phyloP scores from a whole-genome alignment of 2,888 invertebrate species.

The Drosophila peninsularis region DNA sequence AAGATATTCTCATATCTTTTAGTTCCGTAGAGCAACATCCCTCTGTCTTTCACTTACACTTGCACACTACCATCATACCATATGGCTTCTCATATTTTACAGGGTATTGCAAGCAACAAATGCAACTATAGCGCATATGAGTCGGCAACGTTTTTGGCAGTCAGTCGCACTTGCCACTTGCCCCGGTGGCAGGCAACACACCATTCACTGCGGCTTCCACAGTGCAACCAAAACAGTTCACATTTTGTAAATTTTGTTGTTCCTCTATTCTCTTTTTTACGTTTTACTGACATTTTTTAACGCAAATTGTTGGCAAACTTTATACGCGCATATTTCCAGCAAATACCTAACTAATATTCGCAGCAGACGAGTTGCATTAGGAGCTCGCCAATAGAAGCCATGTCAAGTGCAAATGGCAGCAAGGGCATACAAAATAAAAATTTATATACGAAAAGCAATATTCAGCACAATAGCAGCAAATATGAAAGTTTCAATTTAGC shows the following conservation, averaged over 20 bases:
- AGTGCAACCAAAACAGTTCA: conserved; percentile 55
- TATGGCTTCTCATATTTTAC: neutral
- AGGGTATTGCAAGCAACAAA: conserved; percentile 26
- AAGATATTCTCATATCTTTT: too few species aligned
- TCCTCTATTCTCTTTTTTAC: conserved; percentile 22
- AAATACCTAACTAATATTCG: conserved; percentile 55
- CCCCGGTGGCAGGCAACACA: conserved; percentile 10
- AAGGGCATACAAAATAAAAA: neutral
- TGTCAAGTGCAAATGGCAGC: neutral
- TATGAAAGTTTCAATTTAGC: neutral
- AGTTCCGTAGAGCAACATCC: too few species aligned
- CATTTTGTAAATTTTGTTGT: conserved; percentile 35
- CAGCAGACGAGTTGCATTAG: conserved; percentile 10
- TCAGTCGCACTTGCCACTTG: conserved; percentile 18
- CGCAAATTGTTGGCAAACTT: conserved; percentile 42
- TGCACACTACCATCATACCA: neutral
- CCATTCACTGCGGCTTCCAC: conserved; percentile 30
- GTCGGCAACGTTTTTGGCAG: conserved; percentile 53
- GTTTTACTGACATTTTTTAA: conserved; percentile 22
- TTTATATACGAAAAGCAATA: neutral
- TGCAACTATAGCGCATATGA: conserved; percentile 43
- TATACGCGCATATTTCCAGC: conserved; percentile 46
- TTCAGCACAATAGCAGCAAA: neutral
- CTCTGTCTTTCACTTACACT: neutral
- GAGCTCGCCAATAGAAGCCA: neutral